Evolutionary conservation across 2,797 vertebrate genomes (phyloP), one percentile per base, ranked within the genome.

Genomic region (Tragopan temminckii): DNA sequence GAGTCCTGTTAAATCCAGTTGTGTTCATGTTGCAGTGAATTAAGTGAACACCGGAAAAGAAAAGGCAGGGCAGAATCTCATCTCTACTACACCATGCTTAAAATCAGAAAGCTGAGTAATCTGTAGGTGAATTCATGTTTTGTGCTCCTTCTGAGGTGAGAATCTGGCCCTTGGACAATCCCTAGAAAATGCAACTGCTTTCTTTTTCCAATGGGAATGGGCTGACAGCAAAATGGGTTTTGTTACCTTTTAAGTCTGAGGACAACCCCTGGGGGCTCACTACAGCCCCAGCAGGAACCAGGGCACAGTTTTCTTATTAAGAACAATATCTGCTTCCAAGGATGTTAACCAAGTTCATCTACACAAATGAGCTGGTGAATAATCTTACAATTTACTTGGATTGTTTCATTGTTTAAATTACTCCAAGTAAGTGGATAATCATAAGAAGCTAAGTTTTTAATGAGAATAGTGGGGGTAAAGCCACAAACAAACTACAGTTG

Each of bases 11-110:
- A 94, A 95, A 87, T 74, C 68, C 77, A 84, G 59, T 85, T 86
- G 93, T 66, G 77, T 84, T 88, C 58, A 7, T 21, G 77, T 92
- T 94, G 62, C 86, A 75, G 94, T 87, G 81, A 94, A 88, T 95
- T 92, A 85, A 88, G 19, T 53, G 81, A 50, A 72, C 63, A 84
- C 76, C 64, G 87, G 80, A 79, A 90, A 72, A 18, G 36, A 88
- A 91, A 80, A 93, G 85, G 52, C 52, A 59, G 67, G 80, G 52
- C 79, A 89, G 79, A 88, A 72, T 77, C 63, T 92, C 50, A 46
- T 66, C 81, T 80, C 48, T 80, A 62, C 62, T 62, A 6, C 20
- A 20, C 23, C n/a, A 48, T n/a, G 20, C 55, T 91, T 78, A 35
- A 88, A 91, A 82, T 29, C 25, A 31, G 69, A 89, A 48, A 50